phyloP scores from a whole-genome alignment of 1,140 invertebrate species.

The Caenorhabditis tropicalis region DNA sequence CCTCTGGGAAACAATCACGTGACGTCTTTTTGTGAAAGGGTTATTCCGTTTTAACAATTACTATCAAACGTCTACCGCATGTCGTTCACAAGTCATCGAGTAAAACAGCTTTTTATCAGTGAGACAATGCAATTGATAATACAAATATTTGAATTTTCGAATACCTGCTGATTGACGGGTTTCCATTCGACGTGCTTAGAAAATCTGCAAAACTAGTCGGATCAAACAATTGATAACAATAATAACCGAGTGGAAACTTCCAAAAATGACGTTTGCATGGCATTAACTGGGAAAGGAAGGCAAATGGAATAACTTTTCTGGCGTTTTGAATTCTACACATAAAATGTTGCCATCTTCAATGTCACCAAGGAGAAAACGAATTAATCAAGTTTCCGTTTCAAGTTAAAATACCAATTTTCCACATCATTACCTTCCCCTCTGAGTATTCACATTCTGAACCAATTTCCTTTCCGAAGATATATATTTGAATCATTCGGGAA shows the following conservation, averaged over 20 bases:
- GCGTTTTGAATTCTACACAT: too few relatives aligned
- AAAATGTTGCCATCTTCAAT: background rate
- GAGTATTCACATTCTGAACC: background rate
- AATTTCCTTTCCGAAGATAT: too few relatives aligned
- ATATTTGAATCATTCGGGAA: too few relatives aligned
- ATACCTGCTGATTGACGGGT: slow-evolving; percentile 3
- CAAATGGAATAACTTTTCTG: too few relatives aligned
- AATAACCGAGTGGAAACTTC: too few relatives aligned
- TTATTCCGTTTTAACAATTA: background rate
- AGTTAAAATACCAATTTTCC: background rate
- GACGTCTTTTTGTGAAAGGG: background rate
- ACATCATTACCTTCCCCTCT: background rate
- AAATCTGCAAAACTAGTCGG: too few relatives aligned
- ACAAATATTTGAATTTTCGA: background rate
- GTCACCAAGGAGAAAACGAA: background rate
- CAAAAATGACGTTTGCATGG: too few relatives aligned
- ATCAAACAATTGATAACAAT: too few relatives aligned
- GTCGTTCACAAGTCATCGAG: background rate
- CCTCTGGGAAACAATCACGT: background rate
- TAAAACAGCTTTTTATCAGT: background rate
- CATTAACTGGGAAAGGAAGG: too few relatives aligned
- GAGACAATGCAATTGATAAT: background rate
- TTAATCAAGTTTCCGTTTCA: slow-evolving; percentile 8
- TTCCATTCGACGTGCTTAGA: background rate
- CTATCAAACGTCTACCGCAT: slow-evolving; percentile 1